Evolutionary conservation across 2,797 vertebrate genomes (phyloP).

Genomic region (Bucorvus abyssinicus): DNA sequence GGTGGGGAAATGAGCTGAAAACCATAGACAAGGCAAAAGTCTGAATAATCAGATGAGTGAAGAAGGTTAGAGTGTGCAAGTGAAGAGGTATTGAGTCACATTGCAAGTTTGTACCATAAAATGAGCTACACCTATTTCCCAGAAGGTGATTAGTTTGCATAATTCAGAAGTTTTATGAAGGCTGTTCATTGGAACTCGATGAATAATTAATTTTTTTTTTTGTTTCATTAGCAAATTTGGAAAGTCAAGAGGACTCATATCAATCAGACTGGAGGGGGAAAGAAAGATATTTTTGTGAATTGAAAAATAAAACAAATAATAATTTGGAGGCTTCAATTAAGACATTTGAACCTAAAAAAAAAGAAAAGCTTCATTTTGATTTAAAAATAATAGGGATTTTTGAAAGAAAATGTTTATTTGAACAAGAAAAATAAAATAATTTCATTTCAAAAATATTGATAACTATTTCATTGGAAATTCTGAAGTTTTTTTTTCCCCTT

Average conservation of each 20-base stretch:
- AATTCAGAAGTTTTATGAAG: constrained; percentile 48
- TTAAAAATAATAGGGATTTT: neutral
- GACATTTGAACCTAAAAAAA: neutral
- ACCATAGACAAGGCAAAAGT: neutral
- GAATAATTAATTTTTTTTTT: constrained; percentile 25
- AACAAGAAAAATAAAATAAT: neutral
- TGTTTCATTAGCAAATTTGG: constrained; percentile 26
- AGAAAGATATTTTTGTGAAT: neutral
- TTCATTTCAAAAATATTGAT: neutral
- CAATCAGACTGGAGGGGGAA: neutral
- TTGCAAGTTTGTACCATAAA: constrained; percentile 36
- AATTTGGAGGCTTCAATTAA: neutral
- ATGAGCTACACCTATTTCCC: constrained; percentile 53
- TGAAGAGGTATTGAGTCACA: constrained; percentile 50
- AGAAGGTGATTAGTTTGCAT: constrained; percentile 63
- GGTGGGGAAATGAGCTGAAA: neutral
- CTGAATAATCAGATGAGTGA: constrained; percentile 7
- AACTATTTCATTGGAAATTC: neutral
- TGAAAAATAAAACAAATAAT: neutral
- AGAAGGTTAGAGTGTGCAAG: neutral
- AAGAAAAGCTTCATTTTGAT: neutral
- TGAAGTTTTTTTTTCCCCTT: neutral
- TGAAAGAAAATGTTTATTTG: neutral
- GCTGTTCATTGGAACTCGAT: constrained; percentile 41
- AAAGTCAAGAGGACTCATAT: constrained; percentile 48